Evolutionary conservation across 2,113 vertebrate species (phyloP).

Genomic region (Oryzias woworae): DNA sequence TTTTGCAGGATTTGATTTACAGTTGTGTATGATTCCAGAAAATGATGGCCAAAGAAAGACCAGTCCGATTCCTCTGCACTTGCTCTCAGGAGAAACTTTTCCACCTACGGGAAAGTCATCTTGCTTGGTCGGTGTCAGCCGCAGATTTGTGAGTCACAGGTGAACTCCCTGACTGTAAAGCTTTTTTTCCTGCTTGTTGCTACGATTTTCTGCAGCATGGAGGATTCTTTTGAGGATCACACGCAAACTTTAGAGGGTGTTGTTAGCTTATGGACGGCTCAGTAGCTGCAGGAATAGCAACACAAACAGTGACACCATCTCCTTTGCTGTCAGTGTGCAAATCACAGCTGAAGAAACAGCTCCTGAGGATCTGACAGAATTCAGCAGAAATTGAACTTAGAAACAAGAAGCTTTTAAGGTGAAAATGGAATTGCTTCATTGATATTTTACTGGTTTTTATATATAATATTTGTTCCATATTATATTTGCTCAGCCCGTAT

Average conservation of each 20-base stretch:
- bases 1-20: no score
- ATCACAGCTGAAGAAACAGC: no score
- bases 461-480: no score
- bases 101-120: background rate
- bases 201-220: background rate
- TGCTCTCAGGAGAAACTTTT: background rate
- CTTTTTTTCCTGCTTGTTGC: constrained; percentile 4
- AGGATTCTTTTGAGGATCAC: constrained; percentile 12
- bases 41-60: background rate
- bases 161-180: background rate
- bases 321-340: no score
- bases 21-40: no score
- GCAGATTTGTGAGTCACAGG: background rate
- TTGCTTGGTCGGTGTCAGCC: background rate
- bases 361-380: no score
- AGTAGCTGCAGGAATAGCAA: background rate
- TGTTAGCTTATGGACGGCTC: background rate
- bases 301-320: constrained; percentile 4
- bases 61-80: background rate
- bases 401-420: no score
- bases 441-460: no score
- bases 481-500: no score
- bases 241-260: constrained; percentile 14
- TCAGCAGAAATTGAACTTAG: no score
- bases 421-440: no score